phyloP scores from a whole-genome alignment of 1,140 invertebrate species.

The Papilio polyxenes region DNA sequence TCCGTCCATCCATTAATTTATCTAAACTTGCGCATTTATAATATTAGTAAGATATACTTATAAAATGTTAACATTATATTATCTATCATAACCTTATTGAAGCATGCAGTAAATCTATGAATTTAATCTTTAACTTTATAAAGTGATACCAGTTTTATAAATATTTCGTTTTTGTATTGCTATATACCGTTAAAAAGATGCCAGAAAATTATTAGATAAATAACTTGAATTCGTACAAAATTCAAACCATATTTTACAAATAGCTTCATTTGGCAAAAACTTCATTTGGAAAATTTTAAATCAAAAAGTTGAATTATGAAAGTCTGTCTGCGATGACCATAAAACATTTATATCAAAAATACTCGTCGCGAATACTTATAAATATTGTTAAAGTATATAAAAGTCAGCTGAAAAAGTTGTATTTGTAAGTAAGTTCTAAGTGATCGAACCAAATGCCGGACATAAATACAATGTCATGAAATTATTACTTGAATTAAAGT shows the following conservation, averaged over 20 bases:
- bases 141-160: no score
- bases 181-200: background rate
- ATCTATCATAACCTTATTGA: no score
- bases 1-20: no score
- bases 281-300: conserved; percentile 13
- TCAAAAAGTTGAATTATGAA: conserved; percentile 28
- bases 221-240: background rate
- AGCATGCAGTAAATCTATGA: no score
- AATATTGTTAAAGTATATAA: conserved; percentile 16
- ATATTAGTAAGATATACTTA: no score
- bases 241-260: background rate
- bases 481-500: no score
- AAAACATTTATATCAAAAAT: conserved; percentile 37
- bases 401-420: background rate
- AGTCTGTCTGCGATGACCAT: conserved; percentile 22
- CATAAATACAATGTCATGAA: no score
- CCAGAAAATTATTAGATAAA: background rate
- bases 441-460: background rate
- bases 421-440: background rate
- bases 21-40: no score
- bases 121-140: no score
- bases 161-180: no score
- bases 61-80: no score
- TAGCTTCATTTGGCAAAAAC: background rate
- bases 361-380: conserved; percentile 28